Evolutionary conservation across 1,140 invertebrate genomes (phyloP), one percentile per base, ranked within the genome.

Genomic region (Drosophila simulans): DNA sequence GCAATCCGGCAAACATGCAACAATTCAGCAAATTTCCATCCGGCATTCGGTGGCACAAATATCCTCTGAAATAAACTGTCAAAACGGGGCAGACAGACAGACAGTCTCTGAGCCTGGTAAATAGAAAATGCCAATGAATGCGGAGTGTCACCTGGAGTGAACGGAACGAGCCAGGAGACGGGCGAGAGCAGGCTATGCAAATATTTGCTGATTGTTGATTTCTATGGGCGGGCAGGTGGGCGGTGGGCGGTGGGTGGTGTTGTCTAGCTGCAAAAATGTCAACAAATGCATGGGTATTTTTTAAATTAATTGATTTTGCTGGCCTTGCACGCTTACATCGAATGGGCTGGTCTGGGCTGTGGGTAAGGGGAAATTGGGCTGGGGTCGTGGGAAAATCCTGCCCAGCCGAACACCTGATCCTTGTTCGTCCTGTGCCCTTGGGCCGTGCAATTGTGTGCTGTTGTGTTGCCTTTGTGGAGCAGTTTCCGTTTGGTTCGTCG

Each of bases 301-400:
- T 89, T 83, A 89, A 88, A 77, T 89, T 89, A 88, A 89, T 88
- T 88, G 83, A 89, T 89, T 88, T 83, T 79, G 65, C 62, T 88
- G 80, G 59, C 76, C 76, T 88, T 88, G 79, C n/a, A 25, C 48
- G 8, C 25, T 27, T 48, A n/a, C 5, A 48, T 35, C 20, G 20
- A 15, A 3, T 17, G 20, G 56, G 1, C 17, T 22, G 20, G 12
- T n/a, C 25, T 27, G 43, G 25, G 13, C 12, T 22, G 20, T 4
- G 8, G 10, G 27, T 1, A 7, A 5, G 1, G 27, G 27, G 5
- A 27, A 27, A 27, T 43, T 17, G 7, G 5, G 4, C 4, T 5
- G 43, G 17, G 22, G 25, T 27, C 27, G 27, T 34, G 48, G 48
- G 48, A 51, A 43, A 43, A 45, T 17, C 42, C 42, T 15, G 42